A percentile compares a stretch with the other conserved stretches of the same genome.
phyloP scores from a whole-genome alignment of 1,140 invertebrate genomes.

The Yoshiicerus persimilis region DNA sequence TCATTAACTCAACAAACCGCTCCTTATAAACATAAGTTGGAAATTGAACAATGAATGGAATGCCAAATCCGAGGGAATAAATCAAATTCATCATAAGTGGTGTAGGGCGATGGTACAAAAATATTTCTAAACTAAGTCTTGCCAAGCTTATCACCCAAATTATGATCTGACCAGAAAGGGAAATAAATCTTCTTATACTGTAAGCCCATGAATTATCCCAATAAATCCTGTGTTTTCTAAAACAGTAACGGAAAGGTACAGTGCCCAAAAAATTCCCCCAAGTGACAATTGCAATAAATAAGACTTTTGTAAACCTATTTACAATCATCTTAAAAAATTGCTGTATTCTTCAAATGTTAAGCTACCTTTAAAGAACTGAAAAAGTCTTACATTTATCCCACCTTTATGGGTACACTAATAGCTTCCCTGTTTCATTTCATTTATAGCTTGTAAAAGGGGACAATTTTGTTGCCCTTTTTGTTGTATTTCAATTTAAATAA shows the following conservation, averaged over 20 bases:
- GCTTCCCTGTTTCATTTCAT: too few species aligned
- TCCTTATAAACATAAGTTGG: background rate
- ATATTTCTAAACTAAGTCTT: background rate
- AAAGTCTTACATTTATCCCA: too few species aligned
- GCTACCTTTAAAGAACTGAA: too few species aligned
- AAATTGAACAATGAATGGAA: background rate
- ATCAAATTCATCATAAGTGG: background rate
- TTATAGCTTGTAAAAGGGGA: too few species aligned
- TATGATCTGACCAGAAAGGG: background rate
- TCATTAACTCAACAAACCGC: background rate
- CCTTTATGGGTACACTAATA: too few species aligned
- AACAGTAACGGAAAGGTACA: background rate
- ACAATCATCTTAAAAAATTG: background rate
- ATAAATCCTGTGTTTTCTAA: background rate
- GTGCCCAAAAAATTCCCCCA: background rate
- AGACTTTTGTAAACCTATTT: background rate
- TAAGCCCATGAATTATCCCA: background rate
- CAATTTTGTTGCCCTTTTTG: too few species aligned
- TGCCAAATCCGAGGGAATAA: background rate
- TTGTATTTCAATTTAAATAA: too few species aligned
- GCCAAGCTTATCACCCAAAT: background rate
- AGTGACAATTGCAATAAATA: background rate
- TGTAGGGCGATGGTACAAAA: background rate
- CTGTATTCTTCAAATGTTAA: too few species aligned
- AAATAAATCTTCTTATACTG: background rate